These are phyloP conservation scores for Drosophila paranaensis DNA, from an alignment of 2,888 invertebrate genomes.

Conservation along the genomic window DNA sequence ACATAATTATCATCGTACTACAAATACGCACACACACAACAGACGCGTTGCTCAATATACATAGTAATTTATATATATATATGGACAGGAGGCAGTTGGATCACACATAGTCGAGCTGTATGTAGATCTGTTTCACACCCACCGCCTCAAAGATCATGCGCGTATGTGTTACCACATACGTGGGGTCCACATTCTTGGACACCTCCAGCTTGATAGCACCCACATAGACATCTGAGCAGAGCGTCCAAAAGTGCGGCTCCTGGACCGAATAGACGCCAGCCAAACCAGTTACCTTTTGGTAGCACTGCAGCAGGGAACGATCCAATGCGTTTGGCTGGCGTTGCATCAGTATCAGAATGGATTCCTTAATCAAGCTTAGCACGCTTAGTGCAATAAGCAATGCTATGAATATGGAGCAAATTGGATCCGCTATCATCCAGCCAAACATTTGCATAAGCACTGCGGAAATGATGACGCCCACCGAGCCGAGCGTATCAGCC, in stretches of 20 bases:
- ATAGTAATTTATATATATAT: conserved; percentile 34
- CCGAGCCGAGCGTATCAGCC: conserved; percentile 98
- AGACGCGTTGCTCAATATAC: conserved; percentile 60
- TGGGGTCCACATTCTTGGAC: conserved; percentile 95
- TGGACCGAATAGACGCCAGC: conserved; percentile 98
- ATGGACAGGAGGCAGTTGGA: conserved; percentile 46
- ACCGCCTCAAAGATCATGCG: conserved; percentile 97
- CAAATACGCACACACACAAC: conserved; percentile 44
- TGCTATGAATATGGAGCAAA: conserved; percentile 98
- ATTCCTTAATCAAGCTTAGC: conserved; percentile 93
- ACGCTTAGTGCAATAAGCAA: conserved; percentile 95
- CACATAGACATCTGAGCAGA: conserved; percentile 96
- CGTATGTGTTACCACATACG: conserved; percentile 96
- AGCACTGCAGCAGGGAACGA: conserved; percentile 93
- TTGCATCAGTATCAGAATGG: conserved; percentile 96
- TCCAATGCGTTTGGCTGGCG: conserved; percentile 94
- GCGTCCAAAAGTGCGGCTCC: conserved; percentile 99
- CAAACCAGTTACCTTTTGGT: conserved; percentile 94
- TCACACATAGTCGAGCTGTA: conserved; percentile 95
- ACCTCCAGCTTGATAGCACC: conserved; percentile 98
- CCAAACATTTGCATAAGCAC: conserved; percentile 97
- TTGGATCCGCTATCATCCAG: conserved; percentile 99
- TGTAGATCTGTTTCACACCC: conserved; percentile 95
- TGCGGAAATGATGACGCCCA: conserved; percentile 98
- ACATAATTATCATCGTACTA: conserved; percentile 32